Conservation (phyloP, 1,140 invertebrate species). For the Pseudomyrmex concolor region DNA sequence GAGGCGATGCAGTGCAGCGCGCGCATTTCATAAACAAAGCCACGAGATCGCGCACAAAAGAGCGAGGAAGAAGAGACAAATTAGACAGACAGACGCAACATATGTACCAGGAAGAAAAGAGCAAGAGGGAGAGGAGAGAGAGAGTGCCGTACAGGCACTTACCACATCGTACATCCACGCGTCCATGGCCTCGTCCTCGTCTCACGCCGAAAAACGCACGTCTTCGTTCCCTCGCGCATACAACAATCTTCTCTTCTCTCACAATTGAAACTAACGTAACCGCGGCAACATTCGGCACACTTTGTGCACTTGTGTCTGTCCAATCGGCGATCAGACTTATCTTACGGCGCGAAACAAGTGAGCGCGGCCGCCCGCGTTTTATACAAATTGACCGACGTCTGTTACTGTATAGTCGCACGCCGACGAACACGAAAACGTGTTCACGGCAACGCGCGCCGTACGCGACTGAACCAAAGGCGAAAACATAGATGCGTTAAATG, state of each 20-base stretch:
- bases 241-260: neutral
- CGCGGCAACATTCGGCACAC: neutral
- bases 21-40: conserved; percentile 71
- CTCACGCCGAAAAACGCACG: neutral
- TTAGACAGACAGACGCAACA: conserved; percentile 17
- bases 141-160: conserved; percentile 64
- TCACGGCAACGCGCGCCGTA: conserved; percentile 78
- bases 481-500: conserved; percentile 49
- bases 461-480: conserved; percentile 76
- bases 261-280: neutral
- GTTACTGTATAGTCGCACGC: neutral
- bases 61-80: neutral
- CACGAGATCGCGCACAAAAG: conserved; percentile 65
- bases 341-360: neutral
- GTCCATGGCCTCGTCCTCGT: conserved; percentile 76
- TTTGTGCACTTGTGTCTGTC: neutral
- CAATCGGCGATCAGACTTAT: neutral
- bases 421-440: conserved; percentile 35
- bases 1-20: conserved; percentile 26
- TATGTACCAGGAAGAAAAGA: neutral
- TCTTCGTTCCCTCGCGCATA: conserved; percentile 6
- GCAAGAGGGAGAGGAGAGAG: neutral
- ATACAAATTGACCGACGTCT: neutral
- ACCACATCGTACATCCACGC: conserved; percentile 84
- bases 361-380: conserved; percentile 17